Evolutionary conservation across 2,888 invertebrate genomes (phyloP).

Genomic region (Argyresthia albistria): DNA sequence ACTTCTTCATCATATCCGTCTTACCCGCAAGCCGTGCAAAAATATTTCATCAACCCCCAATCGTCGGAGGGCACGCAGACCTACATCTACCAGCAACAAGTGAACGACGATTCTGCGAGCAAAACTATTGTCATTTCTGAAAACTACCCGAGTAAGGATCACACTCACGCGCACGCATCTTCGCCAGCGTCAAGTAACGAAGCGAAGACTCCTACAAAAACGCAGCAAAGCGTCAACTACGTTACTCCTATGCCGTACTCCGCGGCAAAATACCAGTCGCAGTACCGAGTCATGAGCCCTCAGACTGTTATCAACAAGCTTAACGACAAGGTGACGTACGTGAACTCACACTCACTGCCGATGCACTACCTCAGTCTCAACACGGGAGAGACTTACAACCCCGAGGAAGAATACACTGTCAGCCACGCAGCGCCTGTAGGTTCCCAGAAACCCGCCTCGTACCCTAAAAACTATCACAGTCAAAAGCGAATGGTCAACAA

Average conservation of each 20-base stretch:
- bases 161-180: slow-evolving; percentile 68
- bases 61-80: slow-evolving; percentile 25
- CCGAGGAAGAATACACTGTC: slow-evolving; percentile 42
- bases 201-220: slow-evolving; percentile 22
- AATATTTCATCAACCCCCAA: slow-evolving; percentile 26
- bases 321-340: slow-evolving; percentile 50
- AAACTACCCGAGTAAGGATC: slow-evolving; percentile 72
- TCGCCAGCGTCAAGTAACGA: slow-evolving; percentile 10
- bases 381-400: slow-evolving; percentile 18
- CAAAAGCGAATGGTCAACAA: slow-evolving; percentile 50
- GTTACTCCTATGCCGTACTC: slow-evolving; percentile 52
- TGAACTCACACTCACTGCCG: slow-evolving; percentile 48
- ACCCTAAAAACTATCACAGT: slow-evolving; percentile 50
- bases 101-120: slow-evolving; percentile 24
- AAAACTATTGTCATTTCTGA: slow-evolving; percentile 55
- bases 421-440: slow-evolving; percentile 33
- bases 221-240: slow-evolving; percentile 50
- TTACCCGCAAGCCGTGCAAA: slow-evolving; percentile 19
- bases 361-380: slow-evolving; percentile 26
- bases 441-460: slow-evolving; percentile 38
- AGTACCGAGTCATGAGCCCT: slow-evolving; percentile 56
- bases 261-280: slow-evolving; percentile 47
- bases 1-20: slow-evolving; percentile 23
- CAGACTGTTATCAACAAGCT: slow-evolving; percentile 46
- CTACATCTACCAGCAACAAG: slow-evolving; percentile 41